These are phyloP conservation scores for Cosmopolites sordidus DNA, from an alignment of 2,888 invertebrate genomes.

Conservation along the genomic window DNA sequence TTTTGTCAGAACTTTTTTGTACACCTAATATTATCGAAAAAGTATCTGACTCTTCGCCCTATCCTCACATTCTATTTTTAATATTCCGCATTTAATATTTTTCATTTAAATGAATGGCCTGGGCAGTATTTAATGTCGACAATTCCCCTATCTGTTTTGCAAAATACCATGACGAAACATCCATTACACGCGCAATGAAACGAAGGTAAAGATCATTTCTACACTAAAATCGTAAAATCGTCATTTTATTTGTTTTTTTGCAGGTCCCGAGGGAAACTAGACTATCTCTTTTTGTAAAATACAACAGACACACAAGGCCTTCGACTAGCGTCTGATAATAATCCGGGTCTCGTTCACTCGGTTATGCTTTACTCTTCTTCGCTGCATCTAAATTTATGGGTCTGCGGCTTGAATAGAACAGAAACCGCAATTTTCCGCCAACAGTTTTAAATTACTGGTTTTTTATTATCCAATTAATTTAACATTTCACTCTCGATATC, in stretches of 20 bases:
- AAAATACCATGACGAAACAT: too few species aligned
- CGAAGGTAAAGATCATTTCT: neutral
- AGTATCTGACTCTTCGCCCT: too few species aligned
- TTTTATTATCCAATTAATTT: constrained; percentile 1
- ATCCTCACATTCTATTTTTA: too few species aligned
- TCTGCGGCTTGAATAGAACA: neutral
- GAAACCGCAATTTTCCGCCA: constrained; percentile 1
- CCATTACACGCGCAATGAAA: neutral
- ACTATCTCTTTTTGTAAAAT: neutral
- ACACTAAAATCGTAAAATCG: neutral
- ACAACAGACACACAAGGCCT: constrained; percentile 1
- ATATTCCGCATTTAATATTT: too few species aligned
- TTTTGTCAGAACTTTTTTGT: too few species aligned
- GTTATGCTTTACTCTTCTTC: constrained; percentile 1
- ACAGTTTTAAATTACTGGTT: constrained; percentile 1
- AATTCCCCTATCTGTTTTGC: too few species aligned
- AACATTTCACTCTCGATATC: neutral
- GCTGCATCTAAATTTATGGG: constrained; percentile 1
- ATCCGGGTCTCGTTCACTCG: neutral
- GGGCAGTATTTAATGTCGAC: too few species aligned
- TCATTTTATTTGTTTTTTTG: constrained; percentile 1
- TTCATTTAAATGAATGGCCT: too few species aligned
- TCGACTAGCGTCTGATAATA: neutral
- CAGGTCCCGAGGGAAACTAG: neutral
- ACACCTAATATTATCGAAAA: too few species aligned